A percentile compares a stretch with the other conserved stretches of the same genome.
Evolutionary conservation across 2,113 vertebrate species (phyloP).

Genomic region (Puma concolor): DNA sequence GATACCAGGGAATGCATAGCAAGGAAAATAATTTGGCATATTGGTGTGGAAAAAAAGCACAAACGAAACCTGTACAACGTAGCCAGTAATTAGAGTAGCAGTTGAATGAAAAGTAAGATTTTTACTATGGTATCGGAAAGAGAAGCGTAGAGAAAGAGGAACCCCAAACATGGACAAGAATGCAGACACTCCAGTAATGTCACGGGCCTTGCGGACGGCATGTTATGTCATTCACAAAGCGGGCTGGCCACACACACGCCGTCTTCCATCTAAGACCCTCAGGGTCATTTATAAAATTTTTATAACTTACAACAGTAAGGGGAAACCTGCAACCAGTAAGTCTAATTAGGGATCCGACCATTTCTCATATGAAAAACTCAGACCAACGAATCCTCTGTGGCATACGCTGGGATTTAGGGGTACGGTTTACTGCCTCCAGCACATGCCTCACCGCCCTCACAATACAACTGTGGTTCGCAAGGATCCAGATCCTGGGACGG

Average conservation of each 20-base stretch:
- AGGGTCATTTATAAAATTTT: background rate
- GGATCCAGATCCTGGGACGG: background rate
- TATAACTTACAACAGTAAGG: background rate
- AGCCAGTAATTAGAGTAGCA: background rate
- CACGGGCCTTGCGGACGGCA: background rate
- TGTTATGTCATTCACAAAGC: background rate
- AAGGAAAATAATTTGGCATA: background rate
- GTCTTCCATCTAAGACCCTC: background rate
- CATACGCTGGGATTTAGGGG: background rate
- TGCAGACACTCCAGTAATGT: background rate
- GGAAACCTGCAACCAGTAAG: background rate
- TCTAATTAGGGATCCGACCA: background rate
- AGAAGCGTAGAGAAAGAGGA: background rate
- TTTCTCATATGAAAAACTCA: background rate
- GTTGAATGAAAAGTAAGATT: background rate
- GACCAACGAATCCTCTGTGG: background rate
- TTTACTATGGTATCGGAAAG: background rate
- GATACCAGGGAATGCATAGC: background rate
- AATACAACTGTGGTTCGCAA: background rate
- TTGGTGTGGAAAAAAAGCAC: background rate
- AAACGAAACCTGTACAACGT: background rate
- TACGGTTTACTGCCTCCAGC: background rate
- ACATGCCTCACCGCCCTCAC: background rate
- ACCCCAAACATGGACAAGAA: background rate
- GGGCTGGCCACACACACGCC: background rate